phyloP scores from a whole-genome alignment of 2,888 invertebrate genomes.

The Mesochorus sp. region DNA sequence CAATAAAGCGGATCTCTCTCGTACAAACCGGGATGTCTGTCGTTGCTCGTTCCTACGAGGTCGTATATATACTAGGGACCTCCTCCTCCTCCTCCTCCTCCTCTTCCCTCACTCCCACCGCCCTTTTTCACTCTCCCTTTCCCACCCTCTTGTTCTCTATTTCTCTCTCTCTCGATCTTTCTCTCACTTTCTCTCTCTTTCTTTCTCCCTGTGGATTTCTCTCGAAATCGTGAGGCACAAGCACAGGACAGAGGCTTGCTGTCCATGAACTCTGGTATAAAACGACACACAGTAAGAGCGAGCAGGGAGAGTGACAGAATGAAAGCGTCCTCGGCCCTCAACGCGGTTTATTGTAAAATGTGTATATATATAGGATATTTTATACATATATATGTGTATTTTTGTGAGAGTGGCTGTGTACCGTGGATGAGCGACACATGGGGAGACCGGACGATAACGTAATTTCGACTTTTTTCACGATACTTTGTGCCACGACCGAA shows the following conservation, averaged over 20 bases:
- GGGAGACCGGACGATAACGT: slow-evolving; percentile 69
- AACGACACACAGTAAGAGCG: slow-evolving; percentile 30
- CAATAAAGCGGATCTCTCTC: slow-evolving; percentile 76
- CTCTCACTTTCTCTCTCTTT: no score
- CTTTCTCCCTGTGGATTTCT: slow-evolving; percentile 23
- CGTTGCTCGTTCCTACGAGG: slow-evolving; percentile 54
- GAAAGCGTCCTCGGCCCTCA: slow-evolving; percentile 12
- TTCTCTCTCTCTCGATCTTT: no score
- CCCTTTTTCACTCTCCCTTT: no score
- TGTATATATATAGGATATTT: no score
- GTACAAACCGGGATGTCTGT: slow-evolving; percentile 55
- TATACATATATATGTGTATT: slow-evolving; percentile 38
- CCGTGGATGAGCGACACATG: not conserved
- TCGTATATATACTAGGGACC: not conserved
- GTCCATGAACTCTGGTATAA: slow-evolving; percentile 21
- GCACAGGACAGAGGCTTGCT: slow-evolving; percentile 10
- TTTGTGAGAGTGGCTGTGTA: slow-evolving; percentile 33
- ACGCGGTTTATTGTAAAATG: slow-evolving; percentile 14
- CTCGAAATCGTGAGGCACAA: slow-evolving; percentile 45
- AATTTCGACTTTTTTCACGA: slow-evolving; percentile 70
- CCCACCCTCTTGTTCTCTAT: no score
- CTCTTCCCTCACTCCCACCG: no score
- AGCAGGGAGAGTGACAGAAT: slow-evolving; percentile 5
- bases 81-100: no score
- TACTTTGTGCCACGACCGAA: slow-evolving; percentile 25